These are phyloP conservation scores for Rhingia rostrata DNA, from an alignment of 2,888 invertebrate species.

Conservation along the genomic window DNA sequence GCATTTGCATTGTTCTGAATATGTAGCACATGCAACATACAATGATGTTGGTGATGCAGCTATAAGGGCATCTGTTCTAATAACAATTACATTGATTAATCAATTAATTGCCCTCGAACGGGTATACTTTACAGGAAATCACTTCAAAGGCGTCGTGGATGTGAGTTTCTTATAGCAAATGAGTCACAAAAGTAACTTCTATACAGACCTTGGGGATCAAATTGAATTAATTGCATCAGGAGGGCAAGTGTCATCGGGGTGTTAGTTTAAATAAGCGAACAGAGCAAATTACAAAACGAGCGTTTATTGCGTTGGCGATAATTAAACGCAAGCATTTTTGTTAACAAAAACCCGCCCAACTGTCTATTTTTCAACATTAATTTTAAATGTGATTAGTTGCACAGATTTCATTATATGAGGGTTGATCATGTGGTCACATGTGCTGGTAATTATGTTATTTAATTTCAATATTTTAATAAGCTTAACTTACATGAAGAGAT, in stretches of 20 bases:
- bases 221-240: not conserved
- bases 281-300: not conserved
- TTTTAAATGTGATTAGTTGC: not conserved
- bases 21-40: not conserved
- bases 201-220: conserved; percentile 32
- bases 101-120: conserved; percentile 50
- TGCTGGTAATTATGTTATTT: too few relatives aligned
- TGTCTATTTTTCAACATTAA: too few relatives aligned
- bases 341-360: not conserved
- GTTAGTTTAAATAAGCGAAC: not conserved
- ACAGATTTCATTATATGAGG: too few relatives aligned
- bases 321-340: not conserved
- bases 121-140: conserved; percentile 11
- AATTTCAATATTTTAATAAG: not conserved
- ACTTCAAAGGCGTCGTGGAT: conserved; percentile 9
- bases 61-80: conserved; percentile 44
- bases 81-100: conserved; percentile 59
- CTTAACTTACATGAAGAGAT: not conserved
- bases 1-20: conserved; percentile 16
- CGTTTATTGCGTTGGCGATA: not conserved
- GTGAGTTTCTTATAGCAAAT: not conserved
- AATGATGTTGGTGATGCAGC: not conserved
- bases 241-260: conserved; percentile 13
- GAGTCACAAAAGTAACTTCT: not conserved
- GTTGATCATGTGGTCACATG: too few relatives aligned